Percentiles rank a stretch among this genome's conserved stretches.
These are phyloP conservation scores for Augochlora pura DNA, from an alignment of 1,140 invertebrate genomes.

Conservation along the genomic window DNA sequence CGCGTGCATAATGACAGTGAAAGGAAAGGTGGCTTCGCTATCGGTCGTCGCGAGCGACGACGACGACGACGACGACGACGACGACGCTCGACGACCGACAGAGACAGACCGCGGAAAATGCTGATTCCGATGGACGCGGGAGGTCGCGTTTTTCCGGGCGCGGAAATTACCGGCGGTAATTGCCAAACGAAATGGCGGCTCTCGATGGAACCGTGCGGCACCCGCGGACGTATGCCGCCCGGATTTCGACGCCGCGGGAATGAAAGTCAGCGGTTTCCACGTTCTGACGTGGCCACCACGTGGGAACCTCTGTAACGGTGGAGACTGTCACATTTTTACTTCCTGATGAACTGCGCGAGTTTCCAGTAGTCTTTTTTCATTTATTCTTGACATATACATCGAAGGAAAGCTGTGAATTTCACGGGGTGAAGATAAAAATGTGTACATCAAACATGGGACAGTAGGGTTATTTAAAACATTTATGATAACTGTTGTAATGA, in stretches of 20 bases:
- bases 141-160: conserved; percentile 26
- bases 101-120: conserved; percentile 12
- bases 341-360: background rate
- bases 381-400: no score
- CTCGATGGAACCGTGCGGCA: background rate
- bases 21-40: conserved; percentile 61
- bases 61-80: no score
- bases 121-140: background rate
- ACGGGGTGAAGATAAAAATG: no score
- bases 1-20: conserved; percentile 66
- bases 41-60: conserved; percentile 31
- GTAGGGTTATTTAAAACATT: no score
- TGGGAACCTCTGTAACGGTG: background rate
- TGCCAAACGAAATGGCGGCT: background rate
- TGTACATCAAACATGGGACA: no score
- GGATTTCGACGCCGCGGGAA: background rate
- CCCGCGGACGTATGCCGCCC: background rate
- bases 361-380: no score
- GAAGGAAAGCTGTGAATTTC: no score
- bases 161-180: background rate
- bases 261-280: background rate
- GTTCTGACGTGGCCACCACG: background rate
- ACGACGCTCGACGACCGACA: background rate
- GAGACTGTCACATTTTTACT: background rate
- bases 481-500: no score